phyloP scores from a whole-genome alignment of 1,140 invertebrate species.

The Lepidurus arcticus region DNA sequence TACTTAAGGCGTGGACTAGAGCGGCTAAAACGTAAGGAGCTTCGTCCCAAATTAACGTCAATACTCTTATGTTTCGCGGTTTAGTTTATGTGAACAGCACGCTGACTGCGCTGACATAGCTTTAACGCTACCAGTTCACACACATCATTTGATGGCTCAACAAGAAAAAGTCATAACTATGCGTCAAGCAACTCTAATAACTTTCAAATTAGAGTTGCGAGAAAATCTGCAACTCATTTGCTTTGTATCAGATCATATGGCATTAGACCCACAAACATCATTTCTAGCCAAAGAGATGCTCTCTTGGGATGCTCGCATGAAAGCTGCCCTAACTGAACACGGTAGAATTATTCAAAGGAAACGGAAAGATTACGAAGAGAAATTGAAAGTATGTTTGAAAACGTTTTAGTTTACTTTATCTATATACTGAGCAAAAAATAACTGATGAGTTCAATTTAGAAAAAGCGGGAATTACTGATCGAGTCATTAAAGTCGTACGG shows the following conservation, averaged over 20 bases:
- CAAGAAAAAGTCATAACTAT: slow-evolving; percentile 69
- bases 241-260: slow-evolving; percentile 44
- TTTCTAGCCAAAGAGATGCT: slow-evolving; percentile 27
- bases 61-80: slow-evolving; percentile 26
- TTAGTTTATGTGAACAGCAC: slow-evolving; percentile 77
- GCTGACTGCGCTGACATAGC: slow-evolving; percentile 70
- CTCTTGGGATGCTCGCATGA: slow-evolving; percentile 70
- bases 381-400: slow-evolving; percentile 55
- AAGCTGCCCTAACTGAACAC: slow-evolving; percentile 73
- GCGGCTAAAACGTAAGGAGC: neutral
- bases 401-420: slow-evolving; percentile 44
- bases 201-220: slow-evolving; percentile 68
- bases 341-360: slow-evolving; percentile 71
- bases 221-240: slow-evolving; percentile 49
- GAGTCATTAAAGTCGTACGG: slow-evolving; percentile 74
- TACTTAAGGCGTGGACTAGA: neutral
- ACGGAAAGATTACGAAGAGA: slow-evolving; percentile 77
- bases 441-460: slow-evolving; percentile 37
- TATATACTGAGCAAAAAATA: neutral
- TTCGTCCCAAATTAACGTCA: neutral
- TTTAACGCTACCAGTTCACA: slow-evolving; percentile 70
- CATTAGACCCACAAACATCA: neutral
- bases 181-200: slow-evolving; percentile 60
- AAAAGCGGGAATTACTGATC: slow-evolving; percentile 55
- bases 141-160: slow-evolving; percentile 74